Evolutionary conservation across 1,140 invertebrate species (phyloP), one percentile per base, ranked within the genome.

Genomic region (Magallana ariakensis): DNA sequence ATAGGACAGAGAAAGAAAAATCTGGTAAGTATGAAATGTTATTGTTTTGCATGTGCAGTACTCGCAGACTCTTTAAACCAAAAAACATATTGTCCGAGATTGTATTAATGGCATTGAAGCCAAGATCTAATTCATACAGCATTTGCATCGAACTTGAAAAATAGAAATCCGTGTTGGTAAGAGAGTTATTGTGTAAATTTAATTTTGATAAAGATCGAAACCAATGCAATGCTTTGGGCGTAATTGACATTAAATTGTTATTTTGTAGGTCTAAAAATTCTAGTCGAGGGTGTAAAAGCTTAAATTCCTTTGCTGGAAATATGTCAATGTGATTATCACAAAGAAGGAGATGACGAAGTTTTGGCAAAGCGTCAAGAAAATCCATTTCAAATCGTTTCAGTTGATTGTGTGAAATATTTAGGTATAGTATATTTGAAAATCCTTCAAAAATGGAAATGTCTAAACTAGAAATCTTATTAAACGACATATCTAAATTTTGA

Each of bases 391-490:
- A 7, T 10, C 11, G 8, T 33, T 22, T 22, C 3, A 70, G 22
- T n/a, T 22, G 19, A 22, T 70, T 70, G 19, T 70, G n/a, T 70
- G 62, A 70, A 70, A 70, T 22, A 70, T 70, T 70, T 26, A 70
- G 62, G 19, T 70, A 70, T 22, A 70, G 19, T 70, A 70, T 5
- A 7, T 70, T 22, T 8, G 11, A 7, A 6, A 22, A 26, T 26
- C 62, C 19, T n/a, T 8, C 62, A 26, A 70, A 70, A 5, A 19
- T 22, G 26, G 8, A 10, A n/a, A 11, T 4, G 2, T 70, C 7
- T 19, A 70, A 26, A 70, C 26, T 6, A 9, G 7, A 10, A 26
- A 70, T 26, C 8, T 8, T 70, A 11, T 70, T 70, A 22, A 22
- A 70, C 11, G 62, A 70, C 5, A 70, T 26, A 22, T 70, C 62